Percentiles rank a stretch among this genome's conserved stretches.
Conservation (phyloP, 2,797 vertebrate species). For the Pelobates cultripes region DNA sequence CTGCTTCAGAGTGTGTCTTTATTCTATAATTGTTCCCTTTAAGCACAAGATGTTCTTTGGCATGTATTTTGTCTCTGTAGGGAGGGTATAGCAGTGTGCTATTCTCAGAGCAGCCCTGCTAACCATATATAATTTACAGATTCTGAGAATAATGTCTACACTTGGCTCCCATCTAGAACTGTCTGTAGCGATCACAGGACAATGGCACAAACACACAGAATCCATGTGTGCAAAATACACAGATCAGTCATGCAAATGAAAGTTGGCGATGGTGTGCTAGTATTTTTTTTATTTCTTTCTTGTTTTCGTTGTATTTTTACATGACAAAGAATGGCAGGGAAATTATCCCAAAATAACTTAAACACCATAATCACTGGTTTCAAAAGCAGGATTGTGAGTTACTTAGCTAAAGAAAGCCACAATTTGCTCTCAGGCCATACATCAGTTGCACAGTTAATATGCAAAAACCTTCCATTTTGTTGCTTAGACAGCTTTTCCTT, state of each 20-base stretch:
- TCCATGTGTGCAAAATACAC: slow-evolving; percentile 16
- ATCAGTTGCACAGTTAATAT: neutral
- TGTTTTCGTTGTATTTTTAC: neutral
- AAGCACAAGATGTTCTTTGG: slow-evolving; percentile 41
- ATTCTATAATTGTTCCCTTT: slow-evolving; percentile 27
- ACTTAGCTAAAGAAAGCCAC: slow-evolving; percentile 19
- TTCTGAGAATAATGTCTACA: slow-evolving; percentile 39
- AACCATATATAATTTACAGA: slow-evolving; percentile 50
- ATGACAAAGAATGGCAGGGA: slow-evolving; percentile 23
- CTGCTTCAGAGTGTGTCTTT: slow-evolving; percentile 28
- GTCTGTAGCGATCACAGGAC: slow-evolving; percentile 33
- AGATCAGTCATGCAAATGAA: slow-evolving; percentile 32
- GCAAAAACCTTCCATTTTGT: neutral
- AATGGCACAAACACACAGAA: slow-evolving; percentile 23
- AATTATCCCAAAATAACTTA: slow-evolving; percentile 46
- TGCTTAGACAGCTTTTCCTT: neutral
- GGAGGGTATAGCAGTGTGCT: slow-evolving; percentile 42
- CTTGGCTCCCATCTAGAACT: slow-evolving; percentile 30
- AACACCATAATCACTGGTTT: slow-evolving; percentile 49
- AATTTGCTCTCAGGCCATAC: slow-evolving; percentile 1
- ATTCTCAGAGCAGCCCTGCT: slow-evolving; percentile 38
- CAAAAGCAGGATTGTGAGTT: slow-evolving; percentile 15
- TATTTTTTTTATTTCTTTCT: slow-evolving; percentile 6
- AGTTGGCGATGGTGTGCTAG: slow-evolving; percentile 5
- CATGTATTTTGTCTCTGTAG: slow-evolving; percentile 33